These are phyloP conservation scores for Zaprionus gabonicus DNA, from an alignment of 1,140 invertebrate genomes.

Conservation along the genomic window DNA sequence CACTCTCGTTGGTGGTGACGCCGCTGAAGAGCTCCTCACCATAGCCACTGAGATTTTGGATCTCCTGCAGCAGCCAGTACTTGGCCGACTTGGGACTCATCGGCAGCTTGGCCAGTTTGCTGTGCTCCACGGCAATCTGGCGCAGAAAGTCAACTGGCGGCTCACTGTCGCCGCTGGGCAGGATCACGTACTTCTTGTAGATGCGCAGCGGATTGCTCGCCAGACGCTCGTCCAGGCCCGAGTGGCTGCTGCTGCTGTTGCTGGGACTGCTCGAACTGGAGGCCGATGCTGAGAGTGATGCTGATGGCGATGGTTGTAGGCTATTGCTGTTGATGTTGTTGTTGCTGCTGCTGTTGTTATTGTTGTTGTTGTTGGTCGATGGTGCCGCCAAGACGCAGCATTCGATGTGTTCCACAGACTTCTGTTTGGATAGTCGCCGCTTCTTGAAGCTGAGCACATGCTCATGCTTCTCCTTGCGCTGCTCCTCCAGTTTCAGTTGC, in stretches of 20 bases:
- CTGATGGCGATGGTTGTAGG: constrained; percentile 56
- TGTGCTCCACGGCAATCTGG: constrained; percentile 79
- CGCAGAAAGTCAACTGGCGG: constrained; percentile 71
- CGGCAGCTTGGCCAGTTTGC: constrained; percentile 72
- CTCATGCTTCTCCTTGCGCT: constrained; percentile 78
- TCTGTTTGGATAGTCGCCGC: constrained; percentile 79
- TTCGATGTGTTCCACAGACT: constrained; percentile 78
- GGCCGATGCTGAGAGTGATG: constrained; percentile 50
- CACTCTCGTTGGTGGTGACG: constrained; percentile 85
- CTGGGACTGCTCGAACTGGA: constrained; percentile 67
- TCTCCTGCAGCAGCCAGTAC: constrained; percentile 92
- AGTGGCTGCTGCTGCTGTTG: constrained; percentile 69
- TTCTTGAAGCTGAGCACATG: constrained; percentile 80
- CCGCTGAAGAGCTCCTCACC: constrained; percentile 93
- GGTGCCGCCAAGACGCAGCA: constrained; percentile 42
- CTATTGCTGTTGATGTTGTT: constrained; percentile 21
- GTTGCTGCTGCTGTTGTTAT: constrained; percentile 20
- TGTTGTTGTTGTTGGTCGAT: constrained; percentile 1
- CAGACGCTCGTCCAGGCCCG: constrained; percentile 63
- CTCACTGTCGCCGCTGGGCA: constrained; percentile 41
- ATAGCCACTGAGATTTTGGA: constrained; percentile 90
- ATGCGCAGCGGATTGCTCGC: constrained; percentile 66
- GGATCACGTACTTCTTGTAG: constrained; percentile 77
- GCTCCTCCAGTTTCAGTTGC: constrained; percentile 61
- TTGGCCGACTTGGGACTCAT: constrained; percentile 86